Percentiles rank a stretch among this genome's conserved stretches.
phyloP scores from a whole-genome alignment of 2,797 vertebrate genomes.

The Phaenicophaeus curvirostris region DNA sequence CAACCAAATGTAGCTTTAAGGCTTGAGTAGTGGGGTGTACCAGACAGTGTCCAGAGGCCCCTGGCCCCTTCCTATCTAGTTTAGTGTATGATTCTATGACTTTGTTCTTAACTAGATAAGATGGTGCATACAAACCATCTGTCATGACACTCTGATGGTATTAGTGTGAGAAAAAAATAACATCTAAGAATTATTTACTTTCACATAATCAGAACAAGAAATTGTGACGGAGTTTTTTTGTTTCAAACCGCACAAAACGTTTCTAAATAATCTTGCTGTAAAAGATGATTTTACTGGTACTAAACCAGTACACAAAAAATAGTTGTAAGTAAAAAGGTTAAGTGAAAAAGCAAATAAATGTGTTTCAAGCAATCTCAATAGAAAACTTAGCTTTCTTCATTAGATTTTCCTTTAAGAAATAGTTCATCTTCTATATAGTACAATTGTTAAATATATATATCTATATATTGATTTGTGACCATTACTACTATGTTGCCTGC shows the following conservation, averaged over 20 bases:
- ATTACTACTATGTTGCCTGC: fast-evolving
- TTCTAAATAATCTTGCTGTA: neutral
- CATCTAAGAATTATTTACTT: neutral
- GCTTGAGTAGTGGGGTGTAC: neutral
- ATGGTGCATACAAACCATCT: neutral
- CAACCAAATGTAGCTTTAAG: neutral
- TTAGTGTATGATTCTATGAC: neutral
- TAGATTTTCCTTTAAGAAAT: neutral
- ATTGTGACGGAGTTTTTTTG: neutral
- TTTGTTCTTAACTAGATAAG: neutral
- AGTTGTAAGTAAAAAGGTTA: neutral
- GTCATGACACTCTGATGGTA: neutral
- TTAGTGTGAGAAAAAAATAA: neutral
- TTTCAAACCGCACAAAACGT: neutral
- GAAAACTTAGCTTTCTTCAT: neutral
- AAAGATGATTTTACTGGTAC: neutral
- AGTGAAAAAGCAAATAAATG: neutral
- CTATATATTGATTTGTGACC: neutral
- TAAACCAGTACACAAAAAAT: neutral
- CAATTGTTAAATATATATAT: neutral
- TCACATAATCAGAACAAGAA: neutral
- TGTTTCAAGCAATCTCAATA: neutral
- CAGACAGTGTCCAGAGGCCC: neutral
- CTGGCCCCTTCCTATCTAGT: neutral
- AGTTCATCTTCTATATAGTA: neutral